Evolutionary conservation across 2,113 vertebrate genomes (phyloP), one percentile per base, ranked within the genome.

Genomic region (Ploceus nigricollis): DNA sequence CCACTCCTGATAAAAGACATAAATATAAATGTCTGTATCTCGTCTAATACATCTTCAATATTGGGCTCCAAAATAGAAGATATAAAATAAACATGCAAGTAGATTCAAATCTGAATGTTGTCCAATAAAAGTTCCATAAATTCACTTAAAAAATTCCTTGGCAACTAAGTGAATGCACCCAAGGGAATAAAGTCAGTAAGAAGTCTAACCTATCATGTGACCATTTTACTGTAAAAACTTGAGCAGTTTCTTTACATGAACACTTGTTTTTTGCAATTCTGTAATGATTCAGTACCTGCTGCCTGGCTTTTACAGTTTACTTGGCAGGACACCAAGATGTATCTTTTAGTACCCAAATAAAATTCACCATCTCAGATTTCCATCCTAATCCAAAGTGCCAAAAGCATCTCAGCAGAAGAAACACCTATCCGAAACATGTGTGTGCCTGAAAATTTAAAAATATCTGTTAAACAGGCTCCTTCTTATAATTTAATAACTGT

Each of bases 91-190:
- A 21, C 50, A 82, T 57, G 50, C 64, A 89, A 94, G 66, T 60
- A 86, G 82, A 95, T 96, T 93, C 82, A 93, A 84, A 89, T 57
- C 23, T 85, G 69, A 27, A 57, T 45, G 51, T 39, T 72, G 81
- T 79, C 60, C 85, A 97, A 90, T 76, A 84, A 82, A 94, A 92
- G 71, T 93, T 53, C 12, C 19, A 96, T 94, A 87, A 94, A 90
- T 91, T 93, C 45, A 91, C 58, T 95, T 65, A 54, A 76, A 96
- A 96, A 95, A 93, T 75, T 80, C 81, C 90, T 79, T 94, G 91
- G 90, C 93, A 91, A 88, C 31, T 63, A 89, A 93, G 54, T 75
- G 50, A 92, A 70, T 69, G 69, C 58, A 88, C 50, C 65, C 37
- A 27, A 42, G 54, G 79, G 78, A 85, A 94, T 87, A 89, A 94